Conservation (phyloP, 23 tunicate species). For the Corella eumyota region DNA sequence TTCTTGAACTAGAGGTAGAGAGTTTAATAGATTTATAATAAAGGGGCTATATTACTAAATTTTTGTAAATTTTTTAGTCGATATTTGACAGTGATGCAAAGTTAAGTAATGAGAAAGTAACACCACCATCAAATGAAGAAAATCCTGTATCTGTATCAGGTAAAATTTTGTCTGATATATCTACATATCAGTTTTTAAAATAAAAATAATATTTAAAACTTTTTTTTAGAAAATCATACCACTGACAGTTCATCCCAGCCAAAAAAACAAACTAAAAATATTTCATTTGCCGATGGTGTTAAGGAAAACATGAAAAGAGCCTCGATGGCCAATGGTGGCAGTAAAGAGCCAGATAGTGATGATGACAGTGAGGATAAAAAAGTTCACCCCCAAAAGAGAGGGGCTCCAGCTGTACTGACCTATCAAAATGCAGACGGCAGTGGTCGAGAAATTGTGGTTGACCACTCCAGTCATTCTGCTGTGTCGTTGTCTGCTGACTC, state of each 20-base stretch:
- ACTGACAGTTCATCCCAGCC: no score
- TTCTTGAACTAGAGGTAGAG: constrained; percentile 26
- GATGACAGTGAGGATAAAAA: constrained; percentile 4
- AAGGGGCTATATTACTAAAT: no score
- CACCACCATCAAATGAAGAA: neutral
- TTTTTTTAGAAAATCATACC: no score
- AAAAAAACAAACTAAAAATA: no score
- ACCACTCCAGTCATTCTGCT: constrained; percentile 44
- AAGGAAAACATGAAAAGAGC: neutral
- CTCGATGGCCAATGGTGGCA: neutral
- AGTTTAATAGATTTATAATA: no score
- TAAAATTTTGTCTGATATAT: neutral
- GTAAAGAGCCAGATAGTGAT: constrained; percentile 10
- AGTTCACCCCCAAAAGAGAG: no score
- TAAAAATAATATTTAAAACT: no score
- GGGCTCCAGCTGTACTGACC: constrained; percentile 12
- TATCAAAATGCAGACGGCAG: constrained; percentile 1
- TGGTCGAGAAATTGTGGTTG: constrained; percentile 9
- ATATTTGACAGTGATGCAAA: no score
- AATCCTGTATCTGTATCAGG: neutral
- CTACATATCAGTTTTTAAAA: no score
- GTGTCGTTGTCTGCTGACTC: constrained; percentile 24
- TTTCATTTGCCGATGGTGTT: neutral
- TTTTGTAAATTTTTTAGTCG: no score
- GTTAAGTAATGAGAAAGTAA: no score